Evolutionary conservation across 2,888 invertebrate species (phyloP), one percentile per base, ranked within the genome.

Genomic region (Formica aserva): DNA sequence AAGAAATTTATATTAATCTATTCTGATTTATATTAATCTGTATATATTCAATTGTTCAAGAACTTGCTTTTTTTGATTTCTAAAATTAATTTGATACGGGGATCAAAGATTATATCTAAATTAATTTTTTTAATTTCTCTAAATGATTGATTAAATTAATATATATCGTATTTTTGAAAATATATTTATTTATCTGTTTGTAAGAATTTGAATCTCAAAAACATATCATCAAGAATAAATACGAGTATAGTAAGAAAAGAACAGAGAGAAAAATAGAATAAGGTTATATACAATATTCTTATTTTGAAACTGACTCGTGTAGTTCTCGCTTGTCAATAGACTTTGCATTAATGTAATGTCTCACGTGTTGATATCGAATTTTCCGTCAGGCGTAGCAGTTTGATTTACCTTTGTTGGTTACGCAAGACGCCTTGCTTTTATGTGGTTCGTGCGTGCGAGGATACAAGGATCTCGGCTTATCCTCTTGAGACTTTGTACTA

Each of bases 341-440:
- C 55, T 75, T 35, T 48, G 48, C n/a, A 48, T 38, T 60, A 29
- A 32, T 57, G 41, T 15, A 72, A 48, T 48, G 62, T 62, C 18
- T 13, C 38, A 48, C 48, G 15, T 35, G 1, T 48, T 67, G 52
- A 77, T 83, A 85, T 45, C 35, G 55, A 78, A 85, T 78, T 83
- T 2, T 52, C 72, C 45, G 63, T 83, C 67, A 83, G 66, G 18
- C 57, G 69, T 60, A 60, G n/a, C 48, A 35, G 38, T 75, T 78
- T 69, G 74, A 78, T 85, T 85, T 85, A 60, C 78, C 83, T 78
- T 83, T 48, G 45, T 35, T 66, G 67, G 22, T 57, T 55, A 63
- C 55, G 41, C 45, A 15, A 45, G 4, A 71, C 45, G 26, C 26
- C n/a, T 45, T 15, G 22, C 3, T n/a, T 29, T n/a, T 52, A 62